These are phyloP conservation scores for Sinotaia quadrata DNA, from an alignment of 2,888 invertebrate species.

Conservation along the genomic window DNA sequence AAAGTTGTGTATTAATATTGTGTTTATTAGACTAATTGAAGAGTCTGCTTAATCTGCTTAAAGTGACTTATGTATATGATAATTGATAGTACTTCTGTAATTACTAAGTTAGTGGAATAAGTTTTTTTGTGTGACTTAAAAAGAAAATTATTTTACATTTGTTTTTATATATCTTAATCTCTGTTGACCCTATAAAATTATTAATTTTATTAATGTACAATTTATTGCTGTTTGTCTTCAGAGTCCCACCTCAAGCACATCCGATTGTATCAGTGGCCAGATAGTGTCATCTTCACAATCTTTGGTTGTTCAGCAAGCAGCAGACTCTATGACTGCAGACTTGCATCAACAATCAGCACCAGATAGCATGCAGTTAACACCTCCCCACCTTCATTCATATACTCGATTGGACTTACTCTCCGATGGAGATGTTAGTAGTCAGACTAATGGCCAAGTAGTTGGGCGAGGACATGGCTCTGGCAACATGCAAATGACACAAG, in stretches of 20 bases:
- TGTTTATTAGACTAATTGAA: too few species aligned
- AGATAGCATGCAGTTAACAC: slow-evolving; percentile 37
- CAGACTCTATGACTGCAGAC: slow-evolving; percentile 36
- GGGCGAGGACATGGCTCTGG: background rate
- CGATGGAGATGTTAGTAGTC: slow-evolving; percentile 6
- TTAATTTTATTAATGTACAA: too few species aligned
- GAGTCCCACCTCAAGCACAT: slow-evolving; percentile 27
- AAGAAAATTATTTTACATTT: too few species aligned
- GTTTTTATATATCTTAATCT: too few species aligned
- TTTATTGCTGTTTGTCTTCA: too few species aligned
- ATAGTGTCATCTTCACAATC: slow-evolving; percentile 14
- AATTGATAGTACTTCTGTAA: too few species aligned
- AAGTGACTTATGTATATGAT: too few species aligned
- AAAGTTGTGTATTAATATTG: too few species aligned
- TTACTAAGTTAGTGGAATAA: too few species aligned
- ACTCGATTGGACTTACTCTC: slow-evolving; percentile 27
- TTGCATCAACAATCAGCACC: slow-evolving; percentile 24
- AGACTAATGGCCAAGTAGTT: background rate
- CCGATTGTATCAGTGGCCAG: slow-evolving; percentile 8
- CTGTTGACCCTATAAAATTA: too few species aligned
- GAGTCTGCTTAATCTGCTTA: too few species aligned
- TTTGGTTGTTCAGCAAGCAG: slow-evolving; percentile 34
- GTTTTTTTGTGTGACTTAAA: too few species aligned
- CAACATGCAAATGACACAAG: background rate
- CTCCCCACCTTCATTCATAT: slow-evolving; percentile 30